Evolutionary conservation across 2,797 vertebrate species (phyloP), one percentile per base, ranked within the genome.

Genomic region (Cryptoblepharus egeriae): DNA sequence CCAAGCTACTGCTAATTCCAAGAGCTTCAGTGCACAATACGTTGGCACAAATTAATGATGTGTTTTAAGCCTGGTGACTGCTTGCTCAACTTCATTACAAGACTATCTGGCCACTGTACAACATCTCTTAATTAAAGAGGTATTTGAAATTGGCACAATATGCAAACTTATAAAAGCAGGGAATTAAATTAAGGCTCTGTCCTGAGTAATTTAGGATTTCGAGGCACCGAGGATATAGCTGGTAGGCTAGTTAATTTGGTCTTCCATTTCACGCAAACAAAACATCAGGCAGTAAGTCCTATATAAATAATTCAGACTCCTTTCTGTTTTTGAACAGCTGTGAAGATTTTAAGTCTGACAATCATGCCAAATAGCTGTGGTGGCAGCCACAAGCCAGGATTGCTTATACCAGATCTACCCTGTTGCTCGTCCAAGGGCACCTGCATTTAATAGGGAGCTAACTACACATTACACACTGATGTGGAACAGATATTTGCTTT

Each of bases 131-230:
- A 84, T 84, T 79, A 84, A 84, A 79, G 82, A 74, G 71, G 71
- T 79, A 84, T 84, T 84, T 79, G 77, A 52, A 75, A 84, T 75
- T 79, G 82, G 71, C 61, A 84, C 82, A 84, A 84, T 67, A 84
- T 79, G 61, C 35, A 84, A 63, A 79, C 78, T 49, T 74, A 58
- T 74, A 79, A 73, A 74, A 73, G 49, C n/a, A 57, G 57, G 70
- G 77, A 74, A 84, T 84, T 79, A 79, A 84, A 84, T 79, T 79
- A 79, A 61, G 77, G 37, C 63, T 30, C 70, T 68, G 77, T 79
- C 77, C 71, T 69, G 82, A 75, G 30, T 79, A 74, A 76, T 74
- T 73, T 68, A 68, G 77, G 39, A 60, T 79, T 68, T 79, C 55
- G 58, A 75, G 64, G 55, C 63, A 79, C 30, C 24, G 35, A 67